Evolutionary conservation across 2,888 invertebrate genomes (phyloP).

Genomic region (Trypoxylon attenuatum): DNA sequence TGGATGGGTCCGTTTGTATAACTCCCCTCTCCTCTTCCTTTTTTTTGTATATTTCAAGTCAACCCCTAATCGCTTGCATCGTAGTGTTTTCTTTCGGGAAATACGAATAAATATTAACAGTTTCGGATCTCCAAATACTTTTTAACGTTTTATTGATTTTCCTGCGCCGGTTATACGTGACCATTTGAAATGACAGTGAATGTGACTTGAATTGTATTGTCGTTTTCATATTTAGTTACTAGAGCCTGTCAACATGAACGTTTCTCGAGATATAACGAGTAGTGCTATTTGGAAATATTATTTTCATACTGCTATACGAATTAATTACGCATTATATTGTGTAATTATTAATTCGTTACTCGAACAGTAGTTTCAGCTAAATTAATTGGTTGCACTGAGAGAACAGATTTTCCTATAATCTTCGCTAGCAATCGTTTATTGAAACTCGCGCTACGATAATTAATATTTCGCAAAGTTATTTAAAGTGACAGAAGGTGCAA

Average conservation of each 20-base stretch:
- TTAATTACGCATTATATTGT: no score
- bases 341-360: no score
- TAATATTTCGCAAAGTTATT: no score
- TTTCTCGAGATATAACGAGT: no score
- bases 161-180: not conserved
- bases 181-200: slow-evolving; percentile 13
- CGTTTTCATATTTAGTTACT: slow-evolving; percentile 13
- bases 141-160: not conserved
- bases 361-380: not conserved
- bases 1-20: slow-evolving; percentile 49
- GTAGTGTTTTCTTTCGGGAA: not conserved
- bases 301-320: no score
- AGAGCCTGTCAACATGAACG: no score
- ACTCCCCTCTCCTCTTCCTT: slow-evolving; percentile 26
- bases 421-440: no score
- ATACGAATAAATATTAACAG: not conserved
- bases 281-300: no score
- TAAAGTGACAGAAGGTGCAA: no score
- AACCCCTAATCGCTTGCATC: slow-evolving; percentile 14
- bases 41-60: slow-evolving; percentile 24
- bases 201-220: slow-evolving; percentile 1
- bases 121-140: not conserved
- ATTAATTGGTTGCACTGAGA: no score
- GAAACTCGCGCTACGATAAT: no score
- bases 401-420: no score